Evolutionary conservation across 2,888 invertebrate species (phyloP), one percentile per base, ranked within the genome.

Genomic region (Cheilosia pagana): DNA sequence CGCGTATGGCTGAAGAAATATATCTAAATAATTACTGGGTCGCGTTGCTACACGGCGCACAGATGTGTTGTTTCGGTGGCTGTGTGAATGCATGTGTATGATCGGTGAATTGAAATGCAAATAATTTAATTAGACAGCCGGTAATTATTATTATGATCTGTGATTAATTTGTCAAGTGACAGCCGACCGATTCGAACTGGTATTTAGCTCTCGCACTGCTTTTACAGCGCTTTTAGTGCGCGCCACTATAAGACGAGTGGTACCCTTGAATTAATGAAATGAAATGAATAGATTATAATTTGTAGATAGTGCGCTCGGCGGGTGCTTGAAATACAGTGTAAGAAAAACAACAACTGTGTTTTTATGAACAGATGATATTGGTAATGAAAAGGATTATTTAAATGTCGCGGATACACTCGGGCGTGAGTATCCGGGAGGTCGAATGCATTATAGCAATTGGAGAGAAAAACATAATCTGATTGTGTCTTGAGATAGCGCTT

Each of bases 131-230:
- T 85, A 85, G 85, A 85, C 85, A 85, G 85, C 71, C 28, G 67
- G 85, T 85, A 85, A 85, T 85, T 85, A 85, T 85, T 85, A 85
- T 85, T 85, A 85, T 85, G 85, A 85, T 79, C 81, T 79, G 81
- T 85, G 85, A 85, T 85, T 85, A 85, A 85, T 85, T 85, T 85
- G 85, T 85, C 85, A 85, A 85, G 75, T 85, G 85, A 81, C 81
- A 85, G 81, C 55, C 16, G 67, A 62, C 67, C 81, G 55, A 81
- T 85, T 81, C 71, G 75, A 85, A 81, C 81, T 85, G 79, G 85
- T 85, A 85, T 85, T 85, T 85, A 85, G 85, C 81, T 71, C 81
- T 71, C 85, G 76, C 79, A 83, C 59, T 43, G 48, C 43, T 57
- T 14, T 23, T 25, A 12, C 25, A 19, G 12, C 31, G 10, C 21